Percentiles rank a stretch among this genome's conserved stretches.
Conservation (phyloP, 2,113 vertebrate species). For the Oostethus manadensis region DNA sequence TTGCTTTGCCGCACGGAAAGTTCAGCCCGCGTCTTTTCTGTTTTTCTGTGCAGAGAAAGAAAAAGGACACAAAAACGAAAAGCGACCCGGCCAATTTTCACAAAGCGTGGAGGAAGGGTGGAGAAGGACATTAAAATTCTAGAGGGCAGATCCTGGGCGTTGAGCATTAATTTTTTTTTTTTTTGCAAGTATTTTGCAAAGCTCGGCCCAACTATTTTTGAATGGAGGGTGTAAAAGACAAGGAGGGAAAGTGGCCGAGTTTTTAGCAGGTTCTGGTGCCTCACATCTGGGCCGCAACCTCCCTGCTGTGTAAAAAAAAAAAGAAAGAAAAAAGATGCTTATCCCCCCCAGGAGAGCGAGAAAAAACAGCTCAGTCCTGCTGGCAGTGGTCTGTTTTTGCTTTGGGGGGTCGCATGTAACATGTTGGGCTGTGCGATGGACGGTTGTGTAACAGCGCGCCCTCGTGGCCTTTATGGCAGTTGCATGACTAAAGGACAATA, state of each 20-base stretch:
- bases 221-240: constrained; percentile 27
- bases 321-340: constrained; percentile 28
- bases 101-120: constrained; percentile 2
- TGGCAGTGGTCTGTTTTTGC: constrained; percentile 51
- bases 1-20: constrained; percentile 6
- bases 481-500: too few relatives aligned
- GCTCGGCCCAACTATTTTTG: background rate
- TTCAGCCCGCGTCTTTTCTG: constrained; percentile 1
- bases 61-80: constrained; percentile 1
- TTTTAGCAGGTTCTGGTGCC: constrained; percentile 43
- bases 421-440: constrained; percentile 2
- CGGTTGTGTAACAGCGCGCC: constrained; percentile 41
- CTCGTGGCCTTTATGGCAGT: constrained; percentile 22
- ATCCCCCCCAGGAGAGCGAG: constrained; percentile 56
- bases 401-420: constrained; percentile 8
- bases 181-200: too few relatives aligned
- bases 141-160: background rate
- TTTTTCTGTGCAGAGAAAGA: background rate
- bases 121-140: background rate
- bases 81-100: background rate
- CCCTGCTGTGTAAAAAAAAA: constrained; percentile 25
- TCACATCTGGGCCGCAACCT: constrained; percentile 61
- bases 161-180: background rate
- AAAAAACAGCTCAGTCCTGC: constrained; percentile 57
- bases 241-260: constrained; percentile 51